Conservation (phyloP, 1,140 invertebrate species). For the Papilio aristodemus region DNA sequence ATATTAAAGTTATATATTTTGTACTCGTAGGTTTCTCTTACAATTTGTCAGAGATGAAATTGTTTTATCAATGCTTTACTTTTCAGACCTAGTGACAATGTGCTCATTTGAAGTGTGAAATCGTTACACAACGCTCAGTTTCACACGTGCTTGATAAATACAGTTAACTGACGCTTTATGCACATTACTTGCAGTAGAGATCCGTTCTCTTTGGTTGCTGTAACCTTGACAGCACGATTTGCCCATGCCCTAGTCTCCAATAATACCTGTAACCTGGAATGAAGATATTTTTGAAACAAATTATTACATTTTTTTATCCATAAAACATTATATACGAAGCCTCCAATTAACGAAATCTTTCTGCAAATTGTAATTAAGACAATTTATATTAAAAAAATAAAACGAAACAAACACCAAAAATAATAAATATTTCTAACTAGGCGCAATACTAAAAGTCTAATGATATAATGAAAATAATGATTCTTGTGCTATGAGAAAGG, state of each 20-base stretch:
- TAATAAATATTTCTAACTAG: background rate
- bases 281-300: background rate
- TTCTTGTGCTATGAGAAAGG: constrained; percentile 34
- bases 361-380: too few relatives aligned
- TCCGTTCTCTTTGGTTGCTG: constrained; percentile 32
- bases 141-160: constrained; percentile 29
- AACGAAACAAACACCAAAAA: too few relatives aligned
- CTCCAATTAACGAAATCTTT: too few relatives aligned
- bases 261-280: constrained; percentile 30
- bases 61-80: constrained; percentile 12
- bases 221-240: constrained; percentile 58
- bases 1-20: background rate
- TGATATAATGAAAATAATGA: background rate
- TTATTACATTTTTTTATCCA: too few relatives aligned
- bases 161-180: constrained; percentile 25
- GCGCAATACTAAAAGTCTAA: background rate
- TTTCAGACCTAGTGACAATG: constrained; percentile 15
- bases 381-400: too few relatives aligned
- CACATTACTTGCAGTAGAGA: constrained; percentile 35
- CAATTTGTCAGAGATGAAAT: background rate
- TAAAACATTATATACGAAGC: too few relatives aligned
- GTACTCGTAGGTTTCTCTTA: background rate
- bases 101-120: constrained; percentile 9
- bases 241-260: constrained; percentile 58
- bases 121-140: constrained; percentile 4